Evolutionary conservation across 92 coral and sea anemone species (phyloP).

Genomic region (Paramuricea clavata): DNA sequence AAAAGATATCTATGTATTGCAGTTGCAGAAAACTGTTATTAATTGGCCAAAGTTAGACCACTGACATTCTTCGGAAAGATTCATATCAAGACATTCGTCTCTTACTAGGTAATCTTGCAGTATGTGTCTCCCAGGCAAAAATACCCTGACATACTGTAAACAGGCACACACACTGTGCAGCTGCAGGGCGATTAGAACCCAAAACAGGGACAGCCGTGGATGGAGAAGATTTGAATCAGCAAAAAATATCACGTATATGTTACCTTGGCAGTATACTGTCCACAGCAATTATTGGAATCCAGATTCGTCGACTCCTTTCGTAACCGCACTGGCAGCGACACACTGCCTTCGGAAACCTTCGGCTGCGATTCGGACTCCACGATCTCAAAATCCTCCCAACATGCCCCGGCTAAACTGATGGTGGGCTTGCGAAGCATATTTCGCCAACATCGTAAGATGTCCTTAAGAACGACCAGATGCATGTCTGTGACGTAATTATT

Average conservation of each 20-base stretch:
- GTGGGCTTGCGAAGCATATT: conserved; percentile 29
- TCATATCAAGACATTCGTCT: no score
- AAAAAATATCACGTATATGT: background rate
- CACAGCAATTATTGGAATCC: background rate
- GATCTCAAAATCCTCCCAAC: conserved; percentile 47
- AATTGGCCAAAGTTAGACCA: no score
- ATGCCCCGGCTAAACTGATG: conserved; percentile 41
- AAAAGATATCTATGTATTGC: no score
- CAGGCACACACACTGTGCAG: no score
- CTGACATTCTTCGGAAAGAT: no score
- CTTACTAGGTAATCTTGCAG: no score
- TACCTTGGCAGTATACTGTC: conserved; percentile 46
- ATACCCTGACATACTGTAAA: no score
- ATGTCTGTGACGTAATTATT: conserved; percentile 15
- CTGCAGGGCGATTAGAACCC: no score
- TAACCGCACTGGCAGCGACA: conserved; percentile 22
- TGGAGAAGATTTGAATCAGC: background rate
- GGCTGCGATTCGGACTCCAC: conserved; percentile 28
- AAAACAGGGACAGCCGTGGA: background rate
- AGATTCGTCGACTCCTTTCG: conserved; percentile 3
- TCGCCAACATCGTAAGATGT: conserved; percentile 31
- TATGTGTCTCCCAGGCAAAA: no score
- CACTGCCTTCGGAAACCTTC: conserved; percentile 42
- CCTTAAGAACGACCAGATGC: conserved; percentile 35
- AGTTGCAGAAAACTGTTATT: no score